Conservation (phyloP, 2,888 invertebrate genomes). For the Belgica antarctica region DNA sequence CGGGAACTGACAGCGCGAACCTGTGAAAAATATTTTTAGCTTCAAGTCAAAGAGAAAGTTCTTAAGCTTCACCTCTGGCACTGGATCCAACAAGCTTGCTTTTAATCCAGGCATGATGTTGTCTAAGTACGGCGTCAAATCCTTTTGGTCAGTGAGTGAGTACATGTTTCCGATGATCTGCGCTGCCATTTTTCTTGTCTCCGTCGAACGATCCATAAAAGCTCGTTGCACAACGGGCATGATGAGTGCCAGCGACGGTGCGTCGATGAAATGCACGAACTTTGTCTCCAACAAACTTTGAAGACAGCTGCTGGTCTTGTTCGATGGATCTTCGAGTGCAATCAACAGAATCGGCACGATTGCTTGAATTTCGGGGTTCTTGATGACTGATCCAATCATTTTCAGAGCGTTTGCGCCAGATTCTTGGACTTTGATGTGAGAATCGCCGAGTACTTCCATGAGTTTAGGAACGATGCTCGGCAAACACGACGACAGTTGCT, state of each 20-base stretch:
- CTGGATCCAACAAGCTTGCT: slow-evolving; percentile 92
- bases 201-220: slow-evolving; percentile 95
- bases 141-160: slow-evolving; percentile 97
- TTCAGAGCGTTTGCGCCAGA: slow-evolving; percentile 94
- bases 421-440: slow-evolving; percentile 94
- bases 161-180: slow-evolving; percentile 99
- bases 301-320: slow-evolving; percentile 89
- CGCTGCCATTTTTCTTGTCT: slow-evolving; percentile 98
- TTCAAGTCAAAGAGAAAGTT: slow-evolving; percentile 30
- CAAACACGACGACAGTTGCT: slow-evolving; percentile 94
- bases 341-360: slow-evolving; percentile 82
- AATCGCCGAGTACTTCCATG: slow-evolving; percentile 94
- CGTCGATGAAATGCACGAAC: slow-evolving; percentile 99
- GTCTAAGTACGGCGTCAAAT: slow-evolving; percentile 91
- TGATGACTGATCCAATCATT: slow-evolving; percentile 95
- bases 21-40: slow-evolving; percentile 49
- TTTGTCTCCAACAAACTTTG: slow-evolving; percentile 91
- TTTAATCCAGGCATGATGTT: slow-evolving; percentile 96
- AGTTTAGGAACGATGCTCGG: slow-evolving; percentile 97
- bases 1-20: slow-evolving; percentile 93
- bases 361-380: slow-evolving; percentile 97
- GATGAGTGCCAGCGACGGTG: slow-evolving; percentile 95
- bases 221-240: slow-evolving; percentile 99
- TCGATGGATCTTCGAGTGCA: slow-evolving; percentile 94
- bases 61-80: slow-evolving; percentile 75